A percentile compares a stretch with the other conserved stretches of the same genome.
Evolutionary conservation across 2,888 invertebrate genomes (phyloP).

Genomic region (Pachydiplax longipennis): DNA sequence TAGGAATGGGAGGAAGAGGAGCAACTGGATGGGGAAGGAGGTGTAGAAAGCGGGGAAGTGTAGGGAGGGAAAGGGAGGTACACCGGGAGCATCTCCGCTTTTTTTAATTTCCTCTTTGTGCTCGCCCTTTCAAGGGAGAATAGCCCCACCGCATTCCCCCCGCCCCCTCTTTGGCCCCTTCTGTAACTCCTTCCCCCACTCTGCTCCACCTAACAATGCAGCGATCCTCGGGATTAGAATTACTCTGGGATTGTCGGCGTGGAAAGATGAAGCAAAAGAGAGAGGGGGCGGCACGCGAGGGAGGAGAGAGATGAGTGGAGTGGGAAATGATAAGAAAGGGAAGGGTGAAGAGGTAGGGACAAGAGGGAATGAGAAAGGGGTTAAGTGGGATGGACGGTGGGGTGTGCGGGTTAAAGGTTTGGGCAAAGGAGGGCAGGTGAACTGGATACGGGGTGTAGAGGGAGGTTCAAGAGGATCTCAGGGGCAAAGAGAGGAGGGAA

Average conservation of each 20-base stretch:
- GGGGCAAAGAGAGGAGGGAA: not conserved
- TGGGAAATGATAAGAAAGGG: not conserved
- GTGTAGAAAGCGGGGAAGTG: no score
- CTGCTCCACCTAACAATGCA: constrained; percentile 8
- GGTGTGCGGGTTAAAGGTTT: not conserved
- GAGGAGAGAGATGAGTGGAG: not conserved
- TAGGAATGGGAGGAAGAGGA: not conserved
- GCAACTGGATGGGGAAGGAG: no score
- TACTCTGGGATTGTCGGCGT: constrained; percentile 4
- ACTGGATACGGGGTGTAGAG: not conserved
- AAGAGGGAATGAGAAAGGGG: constrained; percentile 1
- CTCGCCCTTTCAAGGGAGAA: constrained; percentile 13
- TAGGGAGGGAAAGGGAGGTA: not conserved
- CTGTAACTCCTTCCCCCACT: no score
- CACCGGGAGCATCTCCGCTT: not conserved
- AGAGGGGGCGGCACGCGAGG: not conserved
- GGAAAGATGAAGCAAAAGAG: not conserved
- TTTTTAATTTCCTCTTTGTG: constrained; percentile 39
- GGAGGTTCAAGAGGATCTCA: not conserved
- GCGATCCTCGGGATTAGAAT: constrained; percentile 34
- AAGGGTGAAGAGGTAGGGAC: not conserved
- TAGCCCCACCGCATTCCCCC: not conserved
- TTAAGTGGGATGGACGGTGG: not conserved
- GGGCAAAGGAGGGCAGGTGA: not conserved
- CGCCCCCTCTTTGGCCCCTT: no score